phyloP scores from a whole-genome alignment of 1,140 invertebrate species.

The Listronotus oregonensis region DNA sequence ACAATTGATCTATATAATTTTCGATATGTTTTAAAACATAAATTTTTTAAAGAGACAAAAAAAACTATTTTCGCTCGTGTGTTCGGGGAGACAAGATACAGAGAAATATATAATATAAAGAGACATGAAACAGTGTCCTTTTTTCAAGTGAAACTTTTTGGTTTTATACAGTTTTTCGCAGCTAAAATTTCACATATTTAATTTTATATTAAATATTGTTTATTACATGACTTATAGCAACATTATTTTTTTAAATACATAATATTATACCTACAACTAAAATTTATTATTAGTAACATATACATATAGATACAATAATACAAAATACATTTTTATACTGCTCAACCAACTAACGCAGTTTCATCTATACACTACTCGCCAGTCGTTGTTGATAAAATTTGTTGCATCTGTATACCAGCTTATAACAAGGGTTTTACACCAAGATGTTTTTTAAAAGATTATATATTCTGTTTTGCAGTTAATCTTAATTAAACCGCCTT shows the following conservation, averaged over 20 bases:
- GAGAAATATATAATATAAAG: conserved; percentile 1
- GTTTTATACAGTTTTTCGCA: conserved; percentile 9
- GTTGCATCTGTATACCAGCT: neutral
- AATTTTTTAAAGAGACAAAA: conserved; percentile 4
- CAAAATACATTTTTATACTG: conserved; percentile 53
- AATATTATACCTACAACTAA: conserved; percentile 25
- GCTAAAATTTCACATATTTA: conserved; percentile 19
- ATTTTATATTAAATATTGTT: conserved; percentile 38
- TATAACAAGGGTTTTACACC: too few relatives aligned
- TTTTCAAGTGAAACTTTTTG: conserved; percentile 3
- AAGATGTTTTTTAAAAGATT: too few relatives aligned
- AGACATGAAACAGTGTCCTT: conserved; percentile 9
- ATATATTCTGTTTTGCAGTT: too few relatives aligned
- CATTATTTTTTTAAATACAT: conserved; percentile 26
- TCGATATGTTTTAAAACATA: conserved; percentile 38
- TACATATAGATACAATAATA: conserved; percentile 56
- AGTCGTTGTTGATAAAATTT: neutral
- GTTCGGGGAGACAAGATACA: neutral
- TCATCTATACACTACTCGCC: conserved; percentile 3
- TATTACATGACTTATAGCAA: conserved; percentile 22
- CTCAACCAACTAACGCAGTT: conserved; percentile 31
- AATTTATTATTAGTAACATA: conserved; percentile 31
- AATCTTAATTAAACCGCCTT: too few relatives aligned
- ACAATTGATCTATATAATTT: conserved; percentile 32
- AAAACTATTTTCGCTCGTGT: conserved; percentile 8